phyloP scores from a whole-genome alignment of 2,888 invertebrate species.

The Hermaeophaga mercurialis region DNA sequence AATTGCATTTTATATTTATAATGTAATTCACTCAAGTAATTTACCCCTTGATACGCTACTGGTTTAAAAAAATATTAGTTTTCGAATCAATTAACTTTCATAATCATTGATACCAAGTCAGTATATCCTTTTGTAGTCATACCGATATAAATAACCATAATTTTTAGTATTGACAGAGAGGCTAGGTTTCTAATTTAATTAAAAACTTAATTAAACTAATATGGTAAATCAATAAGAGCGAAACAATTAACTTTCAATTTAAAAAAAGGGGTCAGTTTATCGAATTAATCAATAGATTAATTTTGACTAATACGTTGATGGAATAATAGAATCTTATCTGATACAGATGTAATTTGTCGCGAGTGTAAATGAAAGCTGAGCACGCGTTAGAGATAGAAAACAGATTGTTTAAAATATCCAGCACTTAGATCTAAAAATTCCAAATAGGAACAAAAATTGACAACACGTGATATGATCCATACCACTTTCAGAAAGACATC shows the following conservation, averaged over 20 bases:
- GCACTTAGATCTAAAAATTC: too few relatives aligned
- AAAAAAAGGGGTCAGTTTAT: slow-evolving; percentile 2
- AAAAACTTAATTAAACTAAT: slow-evolving; percentile 6
- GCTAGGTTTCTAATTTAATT: slow-evolving; percentile 11
- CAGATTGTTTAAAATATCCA: too few relatives aligned
- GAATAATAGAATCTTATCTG: background rate
- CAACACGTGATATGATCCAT: too few relatives aligned
- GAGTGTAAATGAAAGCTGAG: too few relatives aligned
- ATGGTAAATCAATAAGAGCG: background rate
- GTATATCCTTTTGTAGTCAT: background rate
- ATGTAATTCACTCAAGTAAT: background rate
- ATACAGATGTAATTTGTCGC: too few relatives aligned
- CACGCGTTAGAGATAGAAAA: too few relatives aligned
- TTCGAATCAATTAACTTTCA: slow-evolving; percentile 19
- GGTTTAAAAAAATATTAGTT: slow-evolving; percentile 5
- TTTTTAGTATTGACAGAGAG: slow-evolving; percentile 11
- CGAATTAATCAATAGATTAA: background rate
- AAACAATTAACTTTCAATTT: slow-evolving; percentile 8
- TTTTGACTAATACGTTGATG: background rate
- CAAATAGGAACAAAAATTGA: too few relatives aligned
- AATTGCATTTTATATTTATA: background rate
- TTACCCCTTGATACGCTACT: background rate
- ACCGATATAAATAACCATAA: background rate
- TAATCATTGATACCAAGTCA: background rate
- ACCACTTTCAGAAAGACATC: too few relatives aligned